Evolutionary conservation across 2,797 vertebrate species (phyloP).

Genomic region (Falco concolor): DNA sequence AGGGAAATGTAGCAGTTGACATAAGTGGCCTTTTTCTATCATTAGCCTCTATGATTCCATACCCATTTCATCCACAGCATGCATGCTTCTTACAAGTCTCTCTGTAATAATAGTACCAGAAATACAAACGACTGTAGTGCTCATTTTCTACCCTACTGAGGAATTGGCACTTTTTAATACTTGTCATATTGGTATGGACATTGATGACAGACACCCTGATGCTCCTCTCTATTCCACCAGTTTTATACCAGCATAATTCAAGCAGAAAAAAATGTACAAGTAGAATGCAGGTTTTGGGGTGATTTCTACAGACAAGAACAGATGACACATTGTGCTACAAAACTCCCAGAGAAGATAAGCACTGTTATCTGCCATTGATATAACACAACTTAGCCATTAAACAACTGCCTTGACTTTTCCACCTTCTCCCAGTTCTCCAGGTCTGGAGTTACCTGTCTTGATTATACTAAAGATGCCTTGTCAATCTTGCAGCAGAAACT

Average conservation of each 20-base stretch:
- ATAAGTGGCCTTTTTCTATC: constrained; percentile 60
- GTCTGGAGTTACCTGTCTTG: not conserved
- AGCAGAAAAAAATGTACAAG: not conserved
- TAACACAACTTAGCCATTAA: not conserved
- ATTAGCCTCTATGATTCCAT: constrained; percentile 48
- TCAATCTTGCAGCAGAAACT: not conserved
- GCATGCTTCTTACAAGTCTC: constrained; percentile 36
- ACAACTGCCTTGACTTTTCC: not conserved
- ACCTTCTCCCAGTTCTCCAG: not conserved
- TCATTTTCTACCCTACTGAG: constrained; percentile 17
- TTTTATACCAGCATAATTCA: constrained; percentile 1
- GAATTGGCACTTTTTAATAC: not conserved
- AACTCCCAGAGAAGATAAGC: not conserved
- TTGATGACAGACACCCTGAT: not conserved
- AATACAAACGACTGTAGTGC: constrained; percentile 19
- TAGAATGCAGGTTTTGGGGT: not conserved
- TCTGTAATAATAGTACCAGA: constrained; percentile 50
- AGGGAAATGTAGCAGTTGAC: constrained; percentile 34
- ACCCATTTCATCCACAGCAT: constrained; percentile 52
- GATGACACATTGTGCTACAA: not conserved
- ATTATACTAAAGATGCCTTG: not conserved
- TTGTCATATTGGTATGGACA: not conserved
- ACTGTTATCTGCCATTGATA: not conserved
- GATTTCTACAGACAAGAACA: not conserved
- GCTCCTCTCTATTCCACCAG: not conserved